phyloP scores from a whole-genome alignment of 92 coral and sea anemone genomes.

The Phenganax subtilis region DNA sequence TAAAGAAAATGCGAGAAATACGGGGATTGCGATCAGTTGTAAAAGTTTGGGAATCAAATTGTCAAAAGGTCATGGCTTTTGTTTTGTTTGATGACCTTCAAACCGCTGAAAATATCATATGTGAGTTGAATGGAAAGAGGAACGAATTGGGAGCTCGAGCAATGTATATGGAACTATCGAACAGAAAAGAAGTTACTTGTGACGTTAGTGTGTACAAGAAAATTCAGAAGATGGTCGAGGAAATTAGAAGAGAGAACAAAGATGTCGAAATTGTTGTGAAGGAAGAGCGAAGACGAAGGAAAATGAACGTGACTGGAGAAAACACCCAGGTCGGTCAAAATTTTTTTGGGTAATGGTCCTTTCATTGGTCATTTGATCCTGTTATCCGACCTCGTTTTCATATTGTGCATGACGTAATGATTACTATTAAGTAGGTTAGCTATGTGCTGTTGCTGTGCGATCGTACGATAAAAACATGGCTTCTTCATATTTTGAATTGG shows the following conservation, averaged over 20 bases:
- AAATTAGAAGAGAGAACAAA: background rate
- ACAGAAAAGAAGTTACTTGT: constrained; percentile 4
- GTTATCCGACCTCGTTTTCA: too few relatives aligned
- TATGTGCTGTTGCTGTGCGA: too few relatives aligned
- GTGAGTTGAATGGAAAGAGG: background rate
- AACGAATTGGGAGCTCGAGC: constrained; percentile 20
- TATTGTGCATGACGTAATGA: too few relatives aligned
- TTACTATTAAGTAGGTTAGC: too few relatives aligned
- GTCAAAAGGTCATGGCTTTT: constrained; percentile 13
- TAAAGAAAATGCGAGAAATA: constrained; percentile 2
- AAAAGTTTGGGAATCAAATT: constrained; percentile 12
- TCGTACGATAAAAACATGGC: too few relatives aligned
- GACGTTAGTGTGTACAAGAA: background rate
- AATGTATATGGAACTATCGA: constrained; percentile 2
- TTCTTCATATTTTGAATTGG: too few relatives aligned
- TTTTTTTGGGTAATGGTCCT: too few relatives aligned
- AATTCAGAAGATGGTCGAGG: constrained; percentile 3
- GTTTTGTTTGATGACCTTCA: background rate
- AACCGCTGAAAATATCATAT: background rate
- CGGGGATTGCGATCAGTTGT: background rate
- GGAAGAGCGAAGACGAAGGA: constrained; percentile 4
- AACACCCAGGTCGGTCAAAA: background rate
- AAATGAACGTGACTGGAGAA: constrained; percentile 10
- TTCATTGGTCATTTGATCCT: too few relatives aligned
- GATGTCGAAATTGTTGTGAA: background rate